Evolutionary conservation across 92 coral and sea anemone species (phyloP), one percentile per base, ranked within the genome.

Genomic region (Phymanthus crucifer): DNA sequence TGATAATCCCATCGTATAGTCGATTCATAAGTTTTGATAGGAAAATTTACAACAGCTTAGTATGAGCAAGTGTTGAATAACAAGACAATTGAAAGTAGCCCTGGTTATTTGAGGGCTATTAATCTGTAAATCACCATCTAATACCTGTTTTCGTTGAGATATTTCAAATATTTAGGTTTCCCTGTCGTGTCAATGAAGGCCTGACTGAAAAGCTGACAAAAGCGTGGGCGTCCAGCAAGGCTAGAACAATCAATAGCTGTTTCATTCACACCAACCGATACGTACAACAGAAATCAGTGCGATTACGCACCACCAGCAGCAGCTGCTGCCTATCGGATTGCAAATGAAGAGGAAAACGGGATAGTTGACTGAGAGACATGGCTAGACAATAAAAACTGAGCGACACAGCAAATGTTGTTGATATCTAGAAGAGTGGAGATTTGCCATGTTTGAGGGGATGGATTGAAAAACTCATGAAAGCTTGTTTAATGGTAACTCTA

Each of bases 251-350:
- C 72, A 77, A 64, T 77, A 33, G 72, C 57, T 37, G 35, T 61
- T 77, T 77, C 81, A 77, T 77, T 77, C 72, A 77, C 71, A 61
- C 17, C n/a, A 77, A 32, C 56, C 57, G 47, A 52, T 27, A 75
- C 70, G 70, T 66, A 40, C 79, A 75, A n/a, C 75, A 65, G 47
- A 38, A 77, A 77, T 58, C 81, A 58, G 56, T 77, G 81, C 68
- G 72, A 77, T 77, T 43, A 77, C 26, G 43, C 5, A 48, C 16
- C 64, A 45, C 24, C 12, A 77, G 18, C 81, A 77, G 18, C 81
- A 77, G 81, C 34, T 77, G 81, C 45, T 64, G 23, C 3, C 35
- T 32, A 75, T 35, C 32, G 18, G 26, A 35, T 37, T 32, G 4
- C 68, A 52, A 75, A 75, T 75, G 68, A 74, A 66, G 11, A 74